phyloP scores from a whole-genome alignment of 2,113 vertebrate species.

The Platycercus adscitus region DNA sequence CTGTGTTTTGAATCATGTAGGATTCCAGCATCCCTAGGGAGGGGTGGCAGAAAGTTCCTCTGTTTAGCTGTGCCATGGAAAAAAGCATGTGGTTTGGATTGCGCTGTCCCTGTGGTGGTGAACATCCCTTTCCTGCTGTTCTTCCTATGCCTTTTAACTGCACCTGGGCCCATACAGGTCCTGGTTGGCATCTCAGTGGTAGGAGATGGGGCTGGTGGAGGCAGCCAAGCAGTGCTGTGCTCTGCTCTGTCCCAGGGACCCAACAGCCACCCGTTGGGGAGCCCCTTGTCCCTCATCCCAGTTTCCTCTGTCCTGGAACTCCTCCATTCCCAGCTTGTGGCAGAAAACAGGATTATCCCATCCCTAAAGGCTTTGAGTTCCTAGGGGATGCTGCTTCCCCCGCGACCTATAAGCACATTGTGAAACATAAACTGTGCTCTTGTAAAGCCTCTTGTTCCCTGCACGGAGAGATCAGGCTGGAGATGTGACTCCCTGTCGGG shows the following conservation, averaged over 20 bases:
- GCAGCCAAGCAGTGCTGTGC: rapidly evolving
- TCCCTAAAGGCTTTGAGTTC: neutral
- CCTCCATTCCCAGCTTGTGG: rapidly evolving
- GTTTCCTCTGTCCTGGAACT: neutral
- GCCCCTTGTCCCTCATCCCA: rapidly evolving
- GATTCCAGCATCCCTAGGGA: neutral
- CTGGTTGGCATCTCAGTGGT: rapidly evolving
- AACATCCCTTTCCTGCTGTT: neutral
- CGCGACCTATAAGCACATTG: rapidly evolving
- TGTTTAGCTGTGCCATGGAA: rapidly evolving
- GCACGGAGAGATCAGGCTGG: rapidly evolving
- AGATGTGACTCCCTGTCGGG: rapidly evolving
- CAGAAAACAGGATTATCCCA: neutral
- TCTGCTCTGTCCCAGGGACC: neutral
- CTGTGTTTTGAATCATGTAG: no score
- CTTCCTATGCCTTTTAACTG: neutral
- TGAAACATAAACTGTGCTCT: rapidly evolving
- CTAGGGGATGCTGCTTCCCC: neutral
- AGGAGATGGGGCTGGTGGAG: neutral
- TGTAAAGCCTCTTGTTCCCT: neutral
- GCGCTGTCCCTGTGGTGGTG: neutral
- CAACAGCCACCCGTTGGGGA: rapidly evolving
- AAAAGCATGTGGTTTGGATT: neutral
- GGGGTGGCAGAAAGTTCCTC: neutral
- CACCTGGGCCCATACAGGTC: neutral